Conservation (phyloP, 2,888 invertebrate genomes). For the Xestia c-nigrum region DNA sequence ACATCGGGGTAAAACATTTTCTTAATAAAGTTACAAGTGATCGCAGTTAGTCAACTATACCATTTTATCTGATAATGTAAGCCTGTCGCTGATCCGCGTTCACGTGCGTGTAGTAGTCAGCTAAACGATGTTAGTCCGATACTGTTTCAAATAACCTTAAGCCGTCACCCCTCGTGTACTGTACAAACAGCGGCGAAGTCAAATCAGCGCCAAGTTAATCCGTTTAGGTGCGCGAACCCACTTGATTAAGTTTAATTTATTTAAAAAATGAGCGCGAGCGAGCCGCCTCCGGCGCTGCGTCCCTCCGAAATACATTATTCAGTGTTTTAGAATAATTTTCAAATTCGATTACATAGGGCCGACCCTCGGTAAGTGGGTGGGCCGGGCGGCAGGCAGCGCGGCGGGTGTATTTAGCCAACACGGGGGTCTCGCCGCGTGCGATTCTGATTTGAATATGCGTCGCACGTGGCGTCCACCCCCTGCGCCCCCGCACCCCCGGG, state of each 20-base stretch:
- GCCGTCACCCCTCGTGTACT: slow-evolving; percentile 84
- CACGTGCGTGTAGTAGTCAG: slow-evolving; percentile 52
- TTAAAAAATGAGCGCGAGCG: slow-evolving; percentile 89
- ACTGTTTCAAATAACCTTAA: slow-evolving; percentile 85
- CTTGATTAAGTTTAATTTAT: slow-evolving; percentile 91
- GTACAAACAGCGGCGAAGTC: slow-evolving; percentile 87
- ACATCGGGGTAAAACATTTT: no score
- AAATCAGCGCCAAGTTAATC: slow-evolving; percentile 90
- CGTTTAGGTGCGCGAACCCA: slow-evolving; percentile 90
- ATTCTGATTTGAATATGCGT: slow-evolving; percentile 90
- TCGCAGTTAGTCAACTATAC: background rate
- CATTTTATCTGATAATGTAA: slow-evolving; percentile 23
- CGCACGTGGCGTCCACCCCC: slow-evolving; percentile 85
- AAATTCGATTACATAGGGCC: slow-evolving; percentile 91
- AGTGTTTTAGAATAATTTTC: slow-evolving; percentile 91
- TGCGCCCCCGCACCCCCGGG: slow-evolving; percentile 82
- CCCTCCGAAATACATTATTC: slow-evolving; percentile 90
- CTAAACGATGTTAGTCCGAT: slow-evolving; percentile 78
- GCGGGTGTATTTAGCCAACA: slow-evolving; percentile 91
- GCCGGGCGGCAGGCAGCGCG: slow-evolving; percentile 81
- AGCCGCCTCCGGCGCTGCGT: slow-evolving; percentile 86
- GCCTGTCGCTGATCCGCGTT: slow-evolving; percentile 37
- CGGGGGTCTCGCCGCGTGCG: slow-evolving; percentile 89
- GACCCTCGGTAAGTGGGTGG: slow-evolving; percentile 90
- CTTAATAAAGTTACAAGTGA: background rate